phyloP scores from a whole-genome alignment of 2,113 vertebrate genomes.

The Corythoichthys haematopterus region DNA sequence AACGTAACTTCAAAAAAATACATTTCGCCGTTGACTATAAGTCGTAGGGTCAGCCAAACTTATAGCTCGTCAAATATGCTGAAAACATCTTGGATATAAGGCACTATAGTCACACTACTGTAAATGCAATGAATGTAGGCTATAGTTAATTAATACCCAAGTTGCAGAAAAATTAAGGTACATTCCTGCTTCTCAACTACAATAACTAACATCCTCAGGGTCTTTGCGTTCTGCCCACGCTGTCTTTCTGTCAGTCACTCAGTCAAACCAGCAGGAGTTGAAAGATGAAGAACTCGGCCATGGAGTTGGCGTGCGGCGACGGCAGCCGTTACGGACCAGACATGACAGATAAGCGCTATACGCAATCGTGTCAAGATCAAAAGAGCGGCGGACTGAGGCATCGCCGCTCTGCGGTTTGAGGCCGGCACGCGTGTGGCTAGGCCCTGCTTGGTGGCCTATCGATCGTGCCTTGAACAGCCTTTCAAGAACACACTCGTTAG shows the following conservation, averaged over 20 bases:
- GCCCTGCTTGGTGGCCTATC: neutral
- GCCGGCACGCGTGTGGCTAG: neutral
- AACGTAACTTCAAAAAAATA: too few species aligned
- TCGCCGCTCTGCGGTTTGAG: conserved; percentile 30
- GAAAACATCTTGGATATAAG: too few species aligned
- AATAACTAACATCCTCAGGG: conserved; percentile 3
- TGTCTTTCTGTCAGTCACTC: conserved; percentile 51
- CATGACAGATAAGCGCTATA: conserved; percentile 56
- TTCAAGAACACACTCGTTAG: conserved; percentile 5
- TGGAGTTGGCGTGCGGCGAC: conserved; percentile 58
- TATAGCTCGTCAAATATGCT: too few species aligned
- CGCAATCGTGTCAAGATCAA: conserved; percentile 60
- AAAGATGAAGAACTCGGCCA: conserved; percentile 62
- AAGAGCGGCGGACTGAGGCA: conserved; percentile 26
- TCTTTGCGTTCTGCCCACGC: conserved; percentile 36
- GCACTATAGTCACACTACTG: too few species aligned
- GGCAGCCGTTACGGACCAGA: conserved; percentile 64
- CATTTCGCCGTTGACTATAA: too few species aligned
- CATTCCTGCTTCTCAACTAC: neutral
- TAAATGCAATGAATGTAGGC: neutral
- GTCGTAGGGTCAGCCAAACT: too few species aligned
- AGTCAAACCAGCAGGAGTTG: conserved; percentile 36
- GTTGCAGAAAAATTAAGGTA: neutral
- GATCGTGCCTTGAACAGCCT: neutral
- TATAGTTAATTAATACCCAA: neutral